Conservation (phyloP, 2,888 invertebrate species). For the Drosophila nr. perissopoda region DNA sequence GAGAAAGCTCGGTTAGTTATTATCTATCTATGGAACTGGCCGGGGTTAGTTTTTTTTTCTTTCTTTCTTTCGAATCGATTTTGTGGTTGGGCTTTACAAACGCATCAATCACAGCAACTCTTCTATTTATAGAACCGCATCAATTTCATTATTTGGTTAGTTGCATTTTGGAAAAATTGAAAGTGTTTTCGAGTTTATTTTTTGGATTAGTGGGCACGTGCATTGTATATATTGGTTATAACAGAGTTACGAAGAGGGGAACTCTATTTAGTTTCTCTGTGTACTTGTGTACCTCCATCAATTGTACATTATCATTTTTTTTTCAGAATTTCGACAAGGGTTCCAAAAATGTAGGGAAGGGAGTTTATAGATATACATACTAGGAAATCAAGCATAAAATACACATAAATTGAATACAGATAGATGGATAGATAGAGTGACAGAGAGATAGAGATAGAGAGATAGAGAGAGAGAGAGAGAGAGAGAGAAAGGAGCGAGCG, state of each 20-base stretch:
- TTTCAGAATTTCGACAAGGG: conserved; percentile 57
- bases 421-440: conserved; percentile 9
- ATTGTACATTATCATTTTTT: conserved; percentile 19
- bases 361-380: conserved; percentile 47
- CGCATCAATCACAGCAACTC: conserved; percentile 66
- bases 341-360: conserved; percentile 34
- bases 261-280: conserved; percentile 28
- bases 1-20: conserved; percentile 72
- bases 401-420: conserved; percentile 40
- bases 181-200: conserved; percentile 43
- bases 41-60: conserved; percentile 41
- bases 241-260: conserved; percentile 30
- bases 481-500: conserved; percentile 52
- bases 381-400: conserved; percentile 61
- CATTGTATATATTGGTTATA: conserved; percentile 47
- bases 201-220: conserved; percentile 69
- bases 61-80: background rate
- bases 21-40: conserved; percentile 60
- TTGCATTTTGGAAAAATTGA: conserved; percentile 48
- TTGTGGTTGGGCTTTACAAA: conserved; percentile 61
- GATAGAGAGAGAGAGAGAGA: conserved; percentile 17
- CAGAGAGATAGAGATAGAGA: conserved; percentile 18
- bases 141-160: conserved; percentile 37
- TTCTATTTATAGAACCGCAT: conserved; percentile 32
- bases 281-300: conserved; percentile 68